Conservation (phyloP, 2,113 vertebrate species). For the Cranoglanis bouderius region DNA sequence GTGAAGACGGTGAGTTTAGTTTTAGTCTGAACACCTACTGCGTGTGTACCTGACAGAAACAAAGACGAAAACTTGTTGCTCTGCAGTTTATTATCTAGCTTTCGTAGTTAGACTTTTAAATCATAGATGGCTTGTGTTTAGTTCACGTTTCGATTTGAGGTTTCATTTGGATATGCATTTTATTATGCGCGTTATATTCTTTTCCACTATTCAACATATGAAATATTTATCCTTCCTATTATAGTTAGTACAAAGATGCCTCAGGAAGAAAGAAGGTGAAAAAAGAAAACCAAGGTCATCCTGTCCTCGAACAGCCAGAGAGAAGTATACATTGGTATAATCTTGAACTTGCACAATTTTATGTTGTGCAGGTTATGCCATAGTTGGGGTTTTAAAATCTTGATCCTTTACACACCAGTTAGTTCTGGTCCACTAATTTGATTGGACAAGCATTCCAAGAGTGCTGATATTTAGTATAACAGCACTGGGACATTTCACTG, state of each 20-base stretch:
- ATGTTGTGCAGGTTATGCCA: not conserved
- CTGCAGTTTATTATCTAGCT: not conserved
- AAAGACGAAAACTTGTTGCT: not conserved
- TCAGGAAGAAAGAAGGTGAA: not conserved
- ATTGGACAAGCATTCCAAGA: no score
- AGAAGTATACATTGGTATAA: not conserved
- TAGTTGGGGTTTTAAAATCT: not conserved
- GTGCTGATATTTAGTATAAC: not conserved
- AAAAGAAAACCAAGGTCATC: not conserved
- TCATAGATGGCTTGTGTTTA: not conserved
- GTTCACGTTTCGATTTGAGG: not conserved
- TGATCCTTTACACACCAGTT: not conserved
- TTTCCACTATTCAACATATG: not conserved
- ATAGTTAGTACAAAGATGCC: not conserved
- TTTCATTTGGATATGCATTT: not conserved
- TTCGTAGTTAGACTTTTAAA: not conserved
- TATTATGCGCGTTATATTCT: not conserved
- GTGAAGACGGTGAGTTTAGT: no score
- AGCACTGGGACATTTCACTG: not conserved
- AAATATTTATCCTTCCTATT: not conserved
- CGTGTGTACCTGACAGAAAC: not conserved
- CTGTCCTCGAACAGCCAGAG: not conserved
- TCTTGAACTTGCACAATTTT: not conserved
- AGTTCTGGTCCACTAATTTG: not conserved
- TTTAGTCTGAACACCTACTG: no score